phyloP scores from a whole-genome alignment of 1,140 invertebrate species.

The Drosophila bocqueti region DNA sequence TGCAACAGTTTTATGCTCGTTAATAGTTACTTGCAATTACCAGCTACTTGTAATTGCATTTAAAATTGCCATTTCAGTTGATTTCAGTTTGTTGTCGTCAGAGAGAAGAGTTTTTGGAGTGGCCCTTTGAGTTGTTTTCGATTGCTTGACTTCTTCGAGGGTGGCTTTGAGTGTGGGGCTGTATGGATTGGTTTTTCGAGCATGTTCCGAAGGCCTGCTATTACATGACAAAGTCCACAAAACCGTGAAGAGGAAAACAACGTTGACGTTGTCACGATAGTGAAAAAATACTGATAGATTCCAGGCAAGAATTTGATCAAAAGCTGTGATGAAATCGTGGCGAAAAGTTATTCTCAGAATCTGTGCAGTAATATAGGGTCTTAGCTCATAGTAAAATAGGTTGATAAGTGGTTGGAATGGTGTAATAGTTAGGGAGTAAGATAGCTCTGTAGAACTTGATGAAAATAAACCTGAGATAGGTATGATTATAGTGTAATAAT shows the following conservation, averaged over 20 bases:
- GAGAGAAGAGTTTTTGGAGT: slow-evolving; percentile 20
- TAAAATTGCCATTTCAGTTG: slow-evolving; percentile 47
- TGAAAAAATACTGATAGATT: slow-evolving; percentile 17
- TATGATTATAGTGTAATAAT: background rate
- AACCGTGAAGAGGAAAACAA: slow-evolving; percentile 24
- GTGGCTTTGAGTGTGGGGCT: background rate
- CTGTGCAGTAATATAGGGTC: slow-evolving; percentile 19
- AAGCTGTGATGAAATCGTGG: slow-evolving; percentile 12
- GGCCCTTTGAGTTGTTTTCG: slow-evolving; percentile 37
- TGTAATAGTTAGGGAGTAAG: background rate
- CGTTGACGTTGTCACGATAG: background rate
- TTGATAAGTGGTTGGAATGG: background rate
- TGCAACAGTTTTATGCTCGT: slow-evolving; percentile 67
- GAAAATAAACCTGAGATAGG: too few relatives aligned
- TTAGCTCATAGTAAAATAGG: background rate
- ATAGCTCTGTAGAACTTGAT: background rate
- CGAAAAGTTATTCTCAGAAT: background rate
- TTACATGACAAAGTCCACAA: slow-evolving; percentile 50
- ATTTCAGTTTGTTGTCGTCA: slow-evolving; percentile 31
- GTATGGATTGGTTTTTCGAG: slow-evolving; percentile 21
- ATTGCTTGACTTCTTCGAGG: slow-evolving; percentile 6
- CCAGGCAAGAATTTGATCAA: background rate
- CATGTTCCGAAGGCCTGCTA: slow-evolving; percentile 20
- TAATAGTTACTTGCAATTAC: slow-evolving; percentile 50
- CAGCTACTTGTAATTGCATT: slow-evolving; percentile 64